Evolutionary conservation across 2,888 invertebrate species (phyloP).

Genomic region (Heterodera filipjevi): DNA sequence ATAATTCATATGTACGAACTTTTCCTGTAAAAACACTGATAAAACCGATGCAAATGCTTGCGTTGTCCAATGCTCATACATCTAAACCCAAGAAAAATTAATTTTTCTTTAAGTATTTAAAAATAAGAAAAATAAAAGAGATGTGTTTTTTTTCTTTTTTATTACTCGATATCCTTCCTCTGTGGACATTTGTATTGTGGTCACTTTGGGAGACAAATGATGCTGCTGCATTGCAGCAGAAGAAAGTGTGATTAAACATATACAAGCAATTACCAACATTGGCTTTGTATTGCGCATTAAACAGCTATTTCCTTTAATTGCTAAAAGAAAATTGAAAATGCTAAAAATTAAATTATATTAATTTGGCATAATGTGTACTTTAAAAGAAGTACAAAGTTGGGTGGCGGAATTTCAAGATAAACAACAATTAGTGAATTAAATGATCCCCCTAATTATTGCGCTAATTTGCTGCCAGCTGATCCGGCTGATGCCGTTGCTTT

Average conservation of each 20-base stretch:
- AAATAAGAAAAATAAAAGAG: background rate
- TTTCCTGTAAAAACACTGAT: slow-evolving; percentile 24
- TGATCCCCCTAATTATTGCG: too few species aligned
- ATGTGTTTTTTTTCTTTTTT: too few species aligned
- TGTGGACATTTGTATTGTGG: slow-evolving; percentile 14
- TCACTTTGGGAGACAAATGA: slow-evolving; percentile 13
- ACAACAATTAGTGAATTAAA: too few species aligned
- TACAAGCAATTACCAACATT: background rate
- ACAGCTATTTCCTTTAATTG: background rate
- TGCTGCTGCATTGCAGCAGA: background rate
- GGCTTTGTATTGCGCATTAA: background rate
- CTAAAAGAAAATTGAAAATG: background rate
- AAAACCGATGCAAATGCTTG: slow-evolving; percentile 23
- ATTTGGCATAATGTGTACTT: background rate
- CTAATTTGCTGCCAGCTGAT: too few species aligned
- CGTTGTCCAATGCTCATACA: slow-evolving; percentile 28
- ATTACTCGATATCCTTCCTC: slow-evolving; percentile 23
- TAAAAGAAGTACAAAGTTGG: background rate
- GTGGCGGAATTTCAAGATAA: background rate
- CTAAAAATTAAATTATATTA: background rate
- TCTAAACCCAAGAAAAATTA: background rate
- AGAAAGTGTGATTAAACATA: background rate
- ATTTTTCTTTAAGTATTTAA: background rate
- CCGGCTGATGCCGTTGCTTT: background rate
- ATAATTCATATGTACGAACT: background rate